Percentiles rank a stretch among this genome's conserved stretches.
phyloP scores from a whole-genome alignment of 2,888 invertebrate species.

The Pherbina coryleti region DNA sequence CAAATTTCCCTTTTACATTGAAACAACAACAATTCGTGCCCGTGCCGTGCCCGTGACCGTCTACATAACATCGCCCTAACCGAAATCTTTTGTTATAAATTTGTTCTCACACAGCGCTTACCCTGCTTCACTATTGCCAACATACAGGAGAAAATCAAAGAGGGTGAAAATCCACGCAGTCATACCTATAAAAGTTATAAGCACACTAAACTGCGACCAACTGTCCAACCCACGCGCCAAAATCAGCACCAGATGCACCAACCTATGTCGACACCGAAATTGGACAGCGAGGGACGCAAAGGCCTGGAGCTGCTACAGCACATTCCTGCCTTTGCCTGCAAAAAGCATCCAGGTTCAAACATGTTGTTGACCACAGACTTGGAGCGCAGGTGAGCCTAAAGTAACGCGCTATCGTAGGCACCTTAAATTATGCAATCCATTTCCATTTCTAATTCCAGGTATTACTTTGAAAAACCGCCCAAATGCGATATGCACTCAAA shows the following conservation, averaged over 20 bases:
- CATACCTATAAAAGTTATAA: conserved; percentile 60
- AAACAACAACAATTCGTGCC: too few relatives aligned
- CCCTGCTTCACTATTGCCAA: conserved; percentile 64
- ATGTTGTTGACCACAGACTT: conserved; percentile 55
- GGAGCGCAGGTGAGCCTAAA: conserved; percentile 55
- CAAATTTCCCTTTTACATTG: too few relatives aligned
- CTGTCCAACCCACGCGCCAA: conserved; percentile 31
- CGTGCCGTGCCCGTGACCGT: too few relatives aligned
- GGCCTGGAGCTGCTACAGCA: conserved; percentile 44
- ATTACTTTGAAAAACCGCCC: conserved; percentile 66
- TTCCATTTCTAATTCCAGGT: conserved; percentile 51
- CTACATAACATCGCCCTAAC: too few relatives aligned
- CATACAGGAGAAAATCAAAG: conserved; percentile 61
- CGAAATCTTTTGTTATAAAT: too few relatives aligned
- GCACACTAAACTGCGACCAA: conserved; percentile 47
- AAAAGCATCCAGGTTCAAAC: conserved; percentile 58
- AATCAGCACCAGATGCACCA: conserved; percentile 54
- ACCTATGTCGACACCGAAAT: conserved; percentile 51
- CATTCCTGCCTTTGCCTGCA: conserved; percentile 54
- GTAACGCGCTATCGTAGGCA: neutral
- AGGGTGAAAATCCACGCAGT: conserved; percentile 54
- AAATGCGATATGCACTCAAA: conserved; percentile 66
- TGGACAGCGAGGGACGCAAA: conserved; percentile 47
- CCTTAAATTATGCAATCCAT: neutral
- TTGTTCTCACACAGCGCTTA: conserved; percentile 54